Percentiles rank a stretch among this genome's conserved stretches.
These are phyloP conservation scores for Fratercula arctica DNA, from an alignment of 2,797 vertebrate species.

Conservation along the genomic window DNA sequence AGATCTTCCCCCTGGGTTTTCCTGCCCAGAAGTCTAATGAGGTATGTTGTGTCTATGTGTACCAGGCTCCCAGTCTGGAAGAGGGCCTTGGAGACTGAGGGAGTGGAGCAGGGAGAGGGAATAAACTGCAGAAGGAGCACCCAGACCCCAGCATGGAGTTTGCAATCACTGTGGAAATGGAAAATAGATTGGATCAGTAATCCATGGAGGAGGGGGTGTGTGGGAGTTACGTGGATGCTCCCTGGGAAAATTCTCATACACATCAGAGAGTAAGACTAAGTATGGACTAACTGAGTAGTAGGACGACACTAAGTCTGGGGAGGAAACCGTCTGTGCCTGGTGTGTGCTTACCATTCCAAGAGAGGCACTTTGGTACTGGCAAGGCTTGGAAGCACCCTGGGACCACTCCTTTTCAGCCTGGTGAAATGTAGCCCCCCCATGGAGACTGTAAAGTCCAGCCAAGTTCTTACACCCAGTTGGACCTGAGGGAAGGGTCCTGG, in stretches of 20 bases:
- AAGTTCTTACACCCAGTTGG: not conserved
- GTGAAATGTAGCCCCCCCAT: not conserved
- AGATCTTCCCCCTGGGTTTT: not conserved
- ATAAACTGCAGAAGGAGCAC: not conserved
- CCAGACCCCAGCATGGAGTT: not conserved
- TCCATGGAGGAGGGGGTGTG: not conserved
- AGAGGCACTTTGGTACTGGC: not conserved
- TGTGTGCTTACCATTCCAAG: not conserved
- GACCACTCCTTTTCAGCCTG: not conserved
- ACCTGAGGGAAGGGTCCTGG: not conserved
- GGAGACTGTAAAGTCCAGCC: not conserved
- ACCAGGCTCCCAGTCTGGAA: not conserved
- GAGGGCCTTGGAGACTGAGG: not conserved
- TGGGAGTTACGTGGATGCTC: not conserved
- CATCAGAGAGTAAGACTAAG: not conserved
- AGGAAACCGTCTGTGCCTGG: not conserved
- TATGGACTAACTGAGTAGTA: not conserved
- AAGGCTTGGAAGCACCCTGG: not conserved
- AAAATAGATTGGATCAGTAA: not conserved
- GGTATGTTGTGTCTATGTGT: not conserved
- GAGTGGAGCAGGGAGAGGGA: not conserved
- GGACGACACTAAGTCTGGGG: not conserved
- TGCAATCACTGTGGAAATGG: not conserved
- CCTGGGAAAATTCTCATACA: not conserved
- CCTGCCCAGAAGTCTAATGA: not conserved